Base-by-base conservation (phyloP, 2,797 vertebrate species). In the Tokudaia muenninki region DNA sequence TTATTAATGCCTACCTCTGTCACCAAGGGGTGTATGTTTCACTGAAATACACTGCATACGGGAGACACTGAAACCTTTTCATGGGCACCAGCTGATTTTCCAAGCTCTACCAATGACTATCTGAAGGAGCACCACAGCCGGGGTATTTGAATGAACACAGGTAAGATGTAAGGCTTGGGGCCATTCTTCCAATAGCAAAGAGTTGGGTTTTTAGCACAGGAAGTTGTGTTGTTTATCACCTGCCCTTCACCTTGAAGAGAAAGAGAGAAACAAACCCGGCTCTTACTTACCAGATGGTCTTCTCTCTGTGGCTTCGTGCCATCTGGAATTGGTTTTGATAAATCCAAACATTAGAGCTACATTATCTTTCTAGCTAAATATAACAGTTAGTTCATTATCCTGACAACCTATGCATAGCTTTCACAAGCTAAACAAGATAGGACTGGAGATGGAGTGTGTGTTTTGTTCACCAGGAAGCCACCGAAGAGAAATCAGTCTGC, bases 281-380 rank as follows among this genome's bases (percentile, higher is more conserved):
- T 41, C 74, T 95, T 92, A 63, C 94, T 97, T 96, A 93, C 52
- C 92, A 96, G 83, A 75, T 93, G 92, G 80, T 83, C 95, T 47
- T 98, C 59, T 72, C 84, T 65, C 6, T 92, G 21, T 50, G 75
- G 47, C 90, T 90, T 65, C 55, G 91, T 97, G 80, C 90, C 87
- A 74, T 97, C 96, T 97, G 95, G 81, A 90, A 96, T 98, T 96
- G 97, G 75, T 50, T 97, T 97, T 98, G 96, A 94, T 95, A 92
- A 97, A 98, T 91, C 21, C 93, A 90, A 95, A 72, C 91, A 90
- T 77, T 94, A 97, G 91, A 37, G 84, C 90, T 96, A 77, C 95
- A 96, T 92, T 97, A 96, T 97, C 95, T 97, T 77, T 87, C 92
- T 86, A 96, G 89, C 96, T 96, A 94, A 41, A 86, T 91, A 80